Conservation (phyloP, 2,113 vertebrate species). For the Notothenia coriiceps region DNA sequence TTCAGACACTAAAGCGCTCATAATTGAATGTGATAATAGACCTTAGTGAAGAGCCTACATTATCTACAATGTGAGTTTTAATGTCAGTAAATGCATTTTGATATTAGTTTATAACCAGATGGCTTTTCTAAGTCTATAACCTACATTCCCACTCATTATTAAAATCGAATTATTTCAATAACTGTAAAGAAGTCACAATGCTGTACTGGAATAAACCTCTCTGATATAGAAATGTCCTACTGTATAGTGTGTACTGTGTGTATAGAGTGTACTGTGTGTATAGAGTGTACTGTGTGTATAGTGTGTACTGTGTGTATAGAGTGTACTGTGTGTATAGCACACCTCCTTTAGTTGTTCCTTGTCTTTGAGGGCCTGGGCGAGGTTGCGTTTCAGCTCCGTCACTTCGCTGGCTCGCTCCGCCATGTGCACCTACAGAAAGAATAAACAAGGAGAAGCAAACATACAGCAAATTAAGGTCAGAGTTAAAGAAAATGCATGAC, state of each 20-base stretch:
- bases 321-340: no score
- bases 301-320: no score
- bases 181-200: background rate
- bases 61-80: background rate
- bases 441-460: background rate
- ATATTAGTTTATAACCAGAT: background rate
- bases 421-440: constrained; percentile 86
- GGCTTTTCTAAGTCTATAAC: background rate
- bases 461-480: background rate
- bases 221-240: no score
- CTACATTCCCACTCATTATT: background rate
- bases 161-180: background rate
- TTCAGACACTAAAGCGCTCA: constrained; percentile 16
- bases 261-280: no score
- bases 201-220: no score
- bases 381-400: constrained; percentile 86
- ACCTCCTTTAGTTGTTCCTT: constrained; percentile 88
- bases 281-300: no score
- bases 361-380: constrained; percentile 86
- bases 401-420: constrained; percentile 90
- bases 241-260: no score
- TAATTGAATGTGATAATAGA: constrained; percentile 35
- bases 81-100: background rate
- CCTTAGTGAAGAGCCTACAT: constrained; percentile 11
- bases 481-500: background rate